Evolutionary conservation across 1,140 invertebrate species (phyloP).

Genomic region (Danaus plexippus): DNA sequence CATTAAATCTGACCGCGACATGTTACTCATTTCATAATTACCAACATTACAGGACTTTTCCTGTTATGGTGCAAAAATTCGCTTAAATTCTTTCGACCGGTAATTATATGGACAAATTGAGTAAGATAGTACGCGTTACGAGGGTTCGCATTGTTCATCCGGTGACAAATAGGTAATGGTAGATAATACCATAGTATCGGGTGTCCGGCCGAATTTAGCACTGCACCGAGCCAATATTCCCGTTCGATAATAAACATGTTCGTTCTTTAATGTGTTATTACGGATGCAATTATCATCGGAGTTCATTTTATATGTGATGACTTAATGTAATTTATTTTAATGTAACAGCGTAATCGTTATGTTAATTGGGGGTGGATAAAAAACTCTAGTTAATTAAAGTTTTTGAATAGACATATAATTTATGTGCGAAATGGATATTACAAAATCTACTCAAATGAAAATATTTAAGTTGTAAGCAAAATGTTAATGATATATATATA

Average conservation of each 20-base stretch:
- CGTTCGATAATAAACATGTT: slow-evolving; percentile 61
- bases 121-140: slow-evolving; percentile 53
- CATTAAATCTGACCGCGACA: too few relatives aligned
- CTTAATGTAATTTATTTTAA: slow-evolving; percentile 5
- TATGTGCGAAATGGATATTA: too few relatives aligned
- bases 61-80: slow-evolving; percentile 2
- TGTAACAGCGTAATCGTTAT: too few relatives aligned
- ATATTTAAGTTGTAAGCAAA: too few relatives aligned
- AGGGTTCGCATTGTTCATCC: slow-evolving; percentile 56
- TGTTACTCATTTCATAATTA: too few relatives aligned
- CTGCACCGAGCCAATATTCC: slow-evolving; percentile 66
- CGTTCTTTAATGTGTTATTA: slow-evolving; percentile 30
- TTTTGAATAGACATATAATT: too few relatives aligned
- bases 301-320: slow-evolving; percentile 20
- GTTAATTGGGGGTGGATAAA: too few relatives aligned
- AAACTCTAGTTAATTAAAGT: too few relatives aligned
- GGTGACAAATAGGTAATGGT: slow-evolving; percentile 62
- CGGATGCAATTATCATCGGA: slow-evolving; percentile 22
- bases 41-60: too few relatives aligned
- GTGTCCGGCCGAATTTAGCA: slow-evolving; percentile 61
- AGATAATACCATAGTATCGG: slow-evolving; percentile 68
- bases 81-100: slow-evolving; percentile 38
- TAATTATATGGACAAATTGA: slow-evolving; percentile 57
- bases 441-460: too few relatives aligned
- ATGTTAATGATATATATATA: too few relatives aligned